Evolutionary conservation across 2,113 vertebrate species (phyloP).

Genomic region (Austrofundulus limnaeus): DNA sequence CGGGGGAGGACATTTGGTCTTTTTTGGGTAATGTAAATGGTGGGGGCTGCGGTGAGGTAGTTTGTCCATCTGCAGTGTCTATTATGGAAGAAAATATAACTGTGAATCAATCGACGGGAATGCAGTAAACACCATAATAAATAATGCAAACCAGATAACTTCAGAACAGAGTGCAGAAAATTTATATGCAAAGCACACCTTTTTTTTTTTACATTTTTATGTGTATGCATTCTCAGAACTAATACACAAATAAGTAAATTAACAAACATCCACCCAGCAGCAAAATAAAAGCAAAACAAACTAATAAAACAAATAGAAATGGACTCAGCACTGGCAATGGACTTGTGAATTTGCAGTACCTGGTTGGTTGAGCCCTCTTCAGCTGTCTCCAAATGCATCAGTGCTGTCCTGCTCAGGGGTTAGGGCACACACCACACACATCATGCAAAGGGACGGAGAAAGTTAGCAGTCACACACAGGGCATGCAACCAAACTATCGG

Average conservation of each 20-base stretch:
- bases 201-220: neutral
- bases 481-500: constrained; percentile 67
- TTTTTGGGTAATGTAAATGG: constrained; percentile 84
- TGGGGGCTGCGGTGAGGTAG: constrained; percentile 95
- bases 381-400: constrained; percentile 99
- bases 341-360: constrained; percentile 84
- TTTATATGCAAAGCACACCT: neutral
- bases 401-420: constrained; percentile 95
- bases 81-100: constrained; percentile 47
- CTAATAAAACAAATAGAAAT: constrained; percentile 55
- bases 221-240: constrained; percentile 22
- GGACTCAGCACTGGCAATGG: constrained; percentile 63
- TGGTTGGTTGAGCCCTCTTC: constrained; percentile 95
- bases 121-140: neutral
- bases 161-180: constrained; percentile 13
- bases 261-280: constrained; percentile 46
- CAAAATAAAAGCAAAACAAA: constrained; percentile 45
- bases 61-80: constrained; percentile 91
- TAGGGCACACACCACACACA: constrained; percentile 87
- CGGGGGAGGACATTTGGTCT: constrained; percentile 77
- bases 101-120: constrained; percentile 26
- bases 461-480: constrained; percentile 80
- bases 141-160: neutral
- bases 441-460: constrained; percentile 86
- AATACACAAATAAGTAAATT: constrained; percentile 18